phyloP scores from a whole-genome alignment of 1,140 invertebrate genomes.

The Procambarus virginalis region DNA sequence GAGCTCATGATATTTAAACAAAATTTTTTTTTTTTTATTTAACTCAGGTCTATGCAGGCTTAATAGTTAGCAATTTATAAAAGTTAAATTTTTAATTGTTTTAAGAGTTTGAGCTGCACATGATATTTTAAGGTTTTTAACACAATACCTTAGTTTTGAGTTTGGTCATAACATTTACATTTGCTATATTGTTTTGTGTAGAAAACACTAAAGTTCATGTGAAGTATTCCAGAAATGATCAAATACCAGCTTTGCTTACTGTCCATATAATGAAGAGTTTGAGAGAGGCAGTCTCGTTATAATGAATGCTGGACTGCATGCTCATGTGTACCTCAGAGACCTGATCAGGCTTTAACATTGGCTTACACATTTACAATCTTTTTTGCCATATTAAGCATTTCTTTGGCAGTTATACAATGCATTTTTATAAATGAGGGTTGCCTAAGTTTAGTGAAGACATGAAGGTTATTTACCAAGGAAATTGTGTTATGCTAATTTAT shows the following conservation, averaged over 20 bases:
- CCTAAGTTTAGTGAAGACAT: background rate
- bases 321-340: background rate
- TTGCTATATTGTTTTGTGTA: background rate
- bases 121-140: conserved; percentile 13
- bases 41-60: background rate
- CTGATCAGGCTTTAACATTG: background rate
- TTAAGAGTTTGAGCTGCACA: background rate
- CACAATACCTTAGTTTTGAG: background rate
- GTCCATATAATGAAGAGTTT: conserved; percentile 13
- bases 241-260: conserved; percentile 12
- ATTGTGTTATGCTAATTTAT: background rate
- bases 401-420: background rate
- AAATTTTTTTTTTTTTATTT: background rate
- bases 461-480: background rate
- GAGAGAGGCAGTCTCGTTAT: background rate
- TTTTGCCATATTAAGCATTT: background rate
- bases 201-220: background rate
- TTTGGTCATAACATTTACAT: background rate
- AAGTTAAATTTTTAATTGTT: background rate
- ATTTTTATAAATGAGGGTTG: background rate
- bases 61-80: background rate
- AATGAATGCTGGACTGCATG: background rate
- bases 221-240: background rate
- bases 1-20: background rate
- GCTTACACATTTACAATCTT: background rate